phyloP scores from a whole-genome alignment of 2,113 vertebrate genomes.

The Melanostigma gelatinosum region DNA sequence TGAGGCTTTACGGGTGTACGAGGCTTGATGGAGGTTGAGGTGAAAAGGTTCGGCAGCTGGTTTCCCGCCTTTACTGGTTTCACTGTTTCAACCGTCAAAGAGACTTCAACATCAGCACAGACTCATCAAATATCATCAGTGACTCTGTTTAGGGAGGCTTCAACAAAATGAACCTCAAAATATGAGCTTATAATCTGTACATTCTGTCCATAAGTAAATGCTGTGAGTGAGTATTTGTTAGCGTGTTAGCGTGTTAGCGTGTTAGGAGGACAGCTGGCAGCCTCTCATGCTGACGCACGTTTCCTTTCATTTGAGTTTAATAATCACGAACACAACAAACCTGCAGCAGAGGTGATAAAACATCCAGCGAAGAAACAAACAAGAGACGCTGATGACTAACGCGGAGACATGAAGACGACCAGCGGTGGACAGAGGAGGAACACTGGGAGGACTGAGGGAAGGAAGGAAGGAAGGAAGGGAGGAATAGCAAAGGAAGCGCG shows the following conservation, averaged over 20 bases:
- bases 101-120: too few species aligned
- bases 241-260: too few species aligned
- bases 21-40: too few species aligned
- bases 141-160: too few species aligned
- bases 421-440: too few species aligned
- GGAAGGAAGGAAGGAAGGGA: background rate
- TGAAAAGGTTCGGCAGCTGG: too few species aligned
- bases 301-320: constrained; percentile 33
- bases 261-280: constrained; percentile 27
- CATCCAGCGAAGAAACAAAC: constrained; percentile 36
- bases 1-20: too few species aligned
- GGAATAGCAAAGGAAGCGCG: too few species aligned
- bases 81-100: too few species aligned
- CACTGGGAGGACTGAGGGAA: background rate
- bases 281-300: constrained; percentile 30
- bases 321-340: constrained; percentile 10
- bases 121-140: too few species aligned
- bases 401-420: background rate
- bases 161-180: too few species aligned
- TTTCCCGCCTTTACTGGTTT: too few species aligned
- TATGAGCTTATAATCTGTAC: background rate
- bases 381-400: background rate
- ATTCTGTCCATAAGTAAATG: background rate
- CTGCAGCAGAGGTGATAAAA: constrained; percentile 37
- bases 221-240: background rate